Evolutionary conservation across 1,140 invertebrate species (phyloP).

Genomic region (Rhagoletis zephyria): DNA sequence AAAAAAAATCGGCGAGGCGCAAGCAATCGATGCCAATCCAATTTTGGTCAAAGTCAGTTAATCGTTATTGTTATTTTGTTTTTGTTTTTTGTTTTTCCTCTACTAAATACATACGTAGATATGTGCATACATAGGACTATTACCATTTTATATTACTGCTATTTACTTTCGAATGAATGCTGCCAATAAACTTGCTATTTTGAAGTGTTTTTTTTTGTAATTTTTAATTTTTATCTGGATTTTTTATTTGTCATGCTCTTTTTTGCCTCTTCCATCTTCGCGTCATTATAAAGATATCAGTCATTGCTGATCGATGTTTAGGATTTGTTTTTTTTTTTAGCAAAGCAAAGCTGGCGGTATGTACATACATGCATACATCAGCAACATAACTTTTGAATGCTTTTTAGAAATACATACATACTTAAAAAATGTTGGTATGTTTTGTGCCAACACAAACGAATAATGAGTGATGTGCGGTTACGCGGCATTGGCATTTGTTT

Average conservation of each 20-base stretch:
- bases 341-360: not conserved
- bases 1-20: not conserved
- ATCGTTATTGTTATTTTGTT: slow-evolving; percentile 18
- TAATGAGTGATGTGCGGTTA: slow-evolving; percentile 19
- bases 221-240: not conserved
- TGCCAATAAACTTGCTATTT: not conserved
- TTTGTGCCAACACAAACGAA: not conserved
- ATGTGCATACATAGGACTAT: not conserved
- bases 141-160: not conserved
- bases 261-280: not conserved
- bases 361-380: not conserved
- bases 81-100: too few relatives aligned
- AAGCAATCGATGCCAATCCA: slow-evolving; percentile 35
- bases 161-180: slow-evolving; percentile 28
- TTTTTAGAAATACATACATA: not conserved
- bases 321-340: slow-evolving; percentile 32
- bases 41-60: slow-evolving; percentile 42
- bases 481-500: not conserved
- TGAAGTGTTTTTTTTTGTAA: not conserved
- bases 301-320: slow-evolving; percentile 29
- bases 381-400: not conserved
- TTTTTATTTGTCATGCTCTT: not conserved
- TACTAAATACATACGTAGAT: not conserved
- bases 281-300: slow-evolving; percentile 3
- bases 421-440: not conserved